Conservation (phyloP, 1,140 invertebrate species). For the Condylostylus longicornis region DNA sequence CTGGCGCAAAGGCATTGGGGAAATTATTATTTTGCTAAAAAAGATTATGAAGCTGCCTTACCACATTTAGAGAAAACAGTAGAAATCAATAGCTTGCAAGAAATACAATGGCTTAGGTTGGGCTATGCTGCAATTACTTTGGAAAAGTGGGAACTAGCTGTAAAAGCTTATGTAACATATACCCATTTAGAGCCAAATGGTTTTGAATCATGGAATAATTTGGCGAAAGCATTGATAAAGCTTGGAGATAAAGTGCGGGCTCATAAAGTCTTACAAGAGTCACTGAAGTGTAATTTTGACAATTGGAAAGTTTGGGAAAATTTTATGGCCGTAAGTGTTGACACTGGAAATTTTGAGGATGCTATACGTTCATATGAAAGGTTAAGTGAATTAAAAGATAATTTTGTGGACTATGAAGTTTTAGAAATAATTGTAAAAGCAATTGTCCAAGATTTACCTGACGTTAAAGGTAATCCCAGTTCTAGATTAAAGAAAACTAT, state of each 20-base stretch:
- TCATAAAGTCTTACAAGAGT: constrained; percentile 69
- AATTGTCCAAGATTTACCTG: constrained; percentile 46
- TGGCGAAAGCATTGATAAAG: constrained; percentile 83
- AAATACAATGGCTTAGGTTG: constrained; percentile 67
- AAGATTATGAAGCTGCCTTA: constrained; percentile 60
- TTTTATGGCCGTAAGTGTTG: constrained; percentile 64
- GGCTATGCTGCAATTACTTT: constrained; percentile 68
- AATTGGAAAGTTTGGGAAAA: constrained; percentile 98
- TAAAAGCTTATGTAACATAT: constrained; percentile 71
- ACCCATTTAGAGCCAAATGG: constrained; percentile 74
- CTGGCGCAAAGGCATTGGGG: constrained; percentile 73
- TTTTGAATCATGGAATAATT: constrained; percentile 96
- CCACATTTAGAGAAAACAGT: constrained; percentile 64
- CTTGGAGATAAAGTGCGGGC: constrained; percentile 73
- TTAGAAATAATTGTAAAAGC: constrained; percentile 58
- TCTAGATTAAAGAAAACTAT: constrained; percentile 41
- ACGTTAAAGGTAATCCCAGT: constrained; percentile 32
- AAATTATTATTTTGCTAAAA: constrained; percentile 56
- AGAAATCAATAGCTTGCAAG: constrained; percentile 72
- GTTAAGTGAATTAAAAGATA: constrained; percentile 66
- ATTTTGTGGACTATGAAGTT: constrained; percentile 64
- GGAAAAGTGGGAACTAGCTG: constrained; percentile 70
- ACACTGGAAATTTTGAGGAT: constrained; percentile 58
- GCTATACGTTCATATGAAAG: constrained; percentile 73
- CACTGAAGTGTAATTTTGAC: constrained; percentile 84